Evolutionary conservation across 2,797 vertebrate genomes (phyloP), one percentile per base, ranked within the genome.

Genomic region (Sparidentex hasta): DNA sequence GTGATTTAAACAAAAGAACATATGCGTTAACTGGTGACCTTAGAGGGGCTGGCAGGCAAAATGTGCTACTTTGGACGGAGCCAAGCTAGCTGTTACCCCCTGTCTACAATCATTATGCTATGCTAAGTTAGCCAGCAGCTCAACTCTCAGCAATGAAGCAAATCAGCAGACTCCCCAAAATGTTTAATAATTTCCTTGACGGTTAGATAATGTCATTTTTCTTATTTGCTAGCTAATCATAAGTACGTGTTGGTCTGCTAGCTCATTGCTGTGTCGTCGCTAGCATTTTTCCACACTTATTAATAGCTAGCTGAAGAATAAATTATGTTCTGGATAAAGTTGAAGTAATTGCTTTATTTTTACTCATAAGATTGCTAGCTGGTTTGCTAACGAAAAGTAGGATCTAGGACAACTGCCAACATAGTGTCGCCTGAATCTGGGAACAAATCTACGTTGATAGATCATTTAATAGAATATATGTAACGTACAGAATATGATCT

Each of bases 241-340:
- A 11, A 38, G 38, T 50, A 11, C 46, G 27, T 38, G 65, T 27
- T 58, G 47, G 12, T 70, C 11, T n/a, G 78, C 27, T 47, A 63
- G 18, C 0, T n/a, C 16, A 21, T 5, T 25, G 20, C 6, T 44
- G 27, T 56, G 27, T 51, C 6, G 2, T 41, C 27, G 20, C 41
- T 48, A n/a, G 33, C 4, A 51, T 1, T 7, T 51, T 25, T 47
- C 2, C 33, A 63, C 2, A 8, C 12, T 20, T 14, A 25, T 46
- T 17, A 12, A 38, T 52, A 44, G 18, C 21, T 11, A 51, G 7
- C 55, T 58, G 9, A 29, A 18, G 14, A 29, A 52, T 70, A 9
- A 51, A 1, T 11, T 21, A 41, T n/a, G 47, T 58, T 21, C 38
- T n/a, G 9, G 7, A 29, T 70, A 4, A 20, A 41, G 7, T 18